Conservation (phyloP, 2,888 invertebrate genomes). For the Apamea sordens region DNA sequence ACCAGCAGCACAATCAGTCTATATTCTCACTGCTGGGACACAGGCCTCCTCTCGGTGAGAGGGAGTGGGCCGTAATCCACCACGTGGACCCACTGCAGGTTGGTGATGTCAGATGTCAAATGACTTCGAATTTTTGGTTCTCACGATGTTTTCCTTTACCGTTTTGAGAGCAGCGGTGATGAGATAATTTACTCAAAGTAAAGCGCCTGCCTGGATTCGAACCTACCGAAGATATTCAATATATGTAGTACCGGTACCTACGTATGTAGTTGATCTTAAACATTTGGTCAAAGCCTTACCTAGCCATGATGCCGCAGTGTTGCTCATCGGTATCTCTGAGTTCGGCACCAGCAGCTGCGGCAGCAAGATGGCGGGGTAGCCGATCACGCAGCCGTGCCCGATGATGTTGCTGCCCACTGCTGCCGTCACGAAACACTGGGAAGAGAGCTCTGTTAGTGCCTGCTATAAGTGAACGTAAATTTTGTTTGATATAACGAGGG, state of each 20-base stretch:
- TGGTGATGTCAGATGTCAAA: not conserved
- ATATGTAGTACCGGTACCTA: not conserved
- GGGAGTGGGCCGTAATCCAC: not conserved
- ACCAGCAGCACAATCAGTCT: not conserved
- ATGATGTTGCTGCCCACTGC: slow-evolving; percentile 81
- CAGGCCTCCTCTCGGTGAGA: not conserved
- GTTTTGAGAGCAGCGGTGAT: not conserved
- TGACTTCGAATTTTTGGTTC: not conserved
- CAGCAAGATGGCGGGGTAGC: slow-evolving; percentile 90
- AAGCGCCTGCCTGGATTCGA: not conserved
- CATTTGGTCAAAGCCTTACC: slow-evolving; percentile 72
- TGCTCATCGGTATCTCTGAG: slow-evolving; percentile 76
- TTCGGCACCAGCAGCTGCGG: slow-evolving; percentile 86
- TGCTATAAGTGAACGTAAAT: not conserved
- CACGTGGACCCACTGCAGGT: not conserved
- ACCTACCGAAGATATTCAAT: not conserved
- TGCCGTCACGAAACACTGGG: slow-evolving; percentile 82
- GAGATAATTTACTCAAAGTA: not conserved
- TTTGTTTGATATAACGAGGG: no score
- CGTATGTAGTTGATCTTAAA: not conserved
- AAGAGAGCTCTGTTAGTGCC: not conserved
- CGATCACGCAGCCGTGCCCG: slow-evolving; percentile 81
- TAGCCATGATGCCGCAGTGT: slow-evolving; percentile 89
- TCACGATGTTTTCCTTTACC: not conserved
- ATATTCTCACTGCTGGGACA: not conserved